A percentile compares a stretch with the other conserved stretches of the same genome.
Evolutionary conservation across 2,113 vertebrate genomes (phyloP).

Genomic region (Genyomyrus donnyi): DNA sequence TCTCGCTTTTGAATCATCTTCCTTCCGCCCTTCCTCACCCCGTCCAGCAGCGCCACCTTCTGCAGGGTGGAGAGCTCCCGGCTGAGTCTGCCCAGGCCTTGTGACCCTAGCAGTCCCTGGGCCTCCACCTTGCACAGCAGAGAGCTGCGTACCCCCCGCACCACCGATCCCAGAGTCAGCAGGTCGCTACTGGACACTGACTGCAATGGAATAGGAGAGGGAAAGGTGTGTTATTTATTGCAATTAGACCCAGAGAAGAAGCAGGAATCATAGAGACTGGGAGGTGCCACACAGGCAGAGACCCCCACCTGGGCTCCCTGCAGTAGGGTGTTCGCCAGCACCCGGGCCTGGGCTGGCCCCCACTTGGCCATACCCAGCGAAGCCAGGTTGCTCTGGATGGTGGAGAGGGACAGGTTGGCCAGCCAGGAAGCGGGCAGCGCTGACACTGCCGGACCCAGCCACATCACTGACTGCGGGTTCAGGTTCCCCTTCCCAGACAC

Average conservation of each 20-base stretch:
- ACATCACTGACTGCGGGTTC: not conserved
- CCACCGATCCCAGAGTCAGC: conserved; percentile 34
- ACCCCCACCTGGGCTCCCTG: conserved; percentile 32
- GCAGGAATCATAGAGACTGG: not conserved
- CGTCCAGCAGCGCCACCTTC: conserved; percentile 42
- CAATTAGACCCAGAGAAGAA: not conserved
- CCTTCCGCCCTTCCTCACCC: conserved; percentile 36
- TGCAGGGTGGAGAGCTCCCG: conserved; percentile 44
- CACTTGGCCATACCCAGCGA: conserved; percentile 31
- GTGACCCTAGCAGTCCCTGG: conserved; percentile 29
- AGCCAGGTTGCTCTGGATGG: conserved; percentile 29
- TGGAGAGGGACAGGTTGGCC: not conserved
- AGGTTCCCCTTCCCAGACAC: not conserved
- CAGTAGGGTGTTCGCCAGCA: conserved; percentile 37
- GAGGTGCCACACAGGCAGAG: not conserved
- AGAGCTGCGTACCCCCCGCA: conserved; percentile 38
- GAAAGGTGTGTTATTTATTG: not conserved
- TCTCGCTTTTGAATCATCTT: not conserved
- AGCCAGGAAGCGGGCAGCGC: conserved; percentile 39
- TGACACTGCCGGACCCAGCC: conserved; percentile 28
- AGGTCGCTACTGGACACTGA: conserved; percentile 26
- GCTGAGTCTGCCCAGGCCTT: conserved; percentile 39
- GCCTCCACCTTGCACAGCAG: conserved; percentile 32
- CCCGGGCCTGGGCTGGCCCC: conserved; percentile 31
- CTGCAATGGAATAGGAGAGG: not conserved